Evolutionary conservation across 2,113 vertebrate species (phyloP).

Genomic region (Trachemys scripta): DNA sequence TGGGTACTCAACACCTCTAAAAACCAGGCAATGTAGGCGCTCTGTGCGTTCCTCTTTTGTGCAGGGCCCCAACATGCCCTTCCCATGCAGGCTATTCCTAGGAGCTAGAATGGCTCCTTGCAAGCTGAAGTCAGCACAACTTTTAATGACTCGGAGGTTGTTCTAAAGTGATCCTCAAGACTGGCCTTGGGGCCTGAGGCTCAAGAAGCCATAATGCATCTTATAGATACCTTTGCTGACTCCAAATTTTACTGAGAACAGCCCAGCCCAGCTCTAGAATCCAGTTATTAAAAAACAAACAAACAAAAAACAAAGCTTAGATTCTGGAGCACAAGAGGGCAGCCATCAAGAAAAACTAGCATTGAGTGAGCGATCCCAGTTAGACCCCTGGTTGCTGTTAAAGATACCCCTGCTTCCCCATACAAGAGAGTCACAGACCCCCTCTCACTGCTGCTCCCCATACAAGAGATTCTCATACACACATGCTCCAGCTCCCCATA

Average conservation of each 20-base stretch:
- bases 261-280: neutral
- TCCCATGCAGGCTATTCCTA: neutral
- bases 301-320: neutral
- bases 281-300: neutral
- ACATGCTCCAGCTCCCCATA: neutral
- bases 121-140: neutral
- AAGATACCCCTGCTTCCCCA: neutral
- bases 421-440: neutral
- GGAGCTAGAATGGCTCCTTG: neutral
- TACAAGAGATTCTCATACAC: neutral
- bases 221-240: fast-evolving
- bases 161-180: neutral
- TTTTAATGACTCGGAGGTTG: neutral
- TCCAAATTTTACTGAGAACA: neutral
- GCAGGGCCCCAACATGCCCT: neutral
- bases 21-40: neutral
- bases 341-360: neutral
- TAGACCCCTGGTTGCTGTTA: fast-evolving
- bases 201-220: fast-evolving
- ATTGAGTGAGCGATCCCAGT: neutral
- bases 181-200: neutral
- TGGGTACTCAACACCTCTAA: neutral
- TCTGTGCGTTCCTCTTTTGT: neutral
- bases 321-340: neutral
- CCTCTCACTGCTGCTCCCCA: no score